A percentile compares a stretch with the other conserved stretches of the same genome.
Conservation (phyloP, 1,140 invertebrate species). For the Drosophila subpulchrella region DNA sequence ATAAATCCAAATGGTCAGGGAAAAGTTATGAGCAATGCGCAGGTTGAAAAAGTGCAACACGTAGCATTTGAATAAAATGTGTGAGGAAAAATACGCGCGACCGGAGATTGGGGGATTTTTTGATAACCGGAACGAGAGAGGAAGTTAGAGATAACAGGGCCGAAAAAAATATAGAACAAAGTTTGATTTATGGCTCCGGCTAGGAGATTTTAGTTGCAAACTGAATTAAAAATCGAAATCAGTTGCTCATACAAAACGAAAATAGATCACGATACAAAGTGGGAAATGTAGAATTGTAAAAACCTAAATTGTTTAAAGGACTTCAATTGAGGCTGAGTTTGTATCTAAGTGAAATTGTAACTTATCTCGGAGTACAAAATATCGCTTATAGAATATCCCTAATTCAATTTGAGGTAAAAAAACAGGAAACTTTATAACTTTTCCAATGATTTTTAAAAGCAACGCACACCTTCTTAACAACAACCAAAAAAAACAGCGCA, state of each 20-base stretch:
- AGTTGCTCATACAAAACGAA: conserved; percentile 3
- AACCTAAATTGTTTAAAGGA: not conserved
- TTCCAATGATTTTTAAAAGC: conserved; percentile 23
- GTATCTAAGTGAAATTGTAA: not conserved
- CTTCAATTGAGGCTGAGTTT: not conserved
- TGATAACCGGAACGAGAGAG: conserved; percentile 18
- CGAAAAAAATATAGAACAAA: conserved; percentile 45
- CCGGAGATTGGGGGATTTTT: not conserved
- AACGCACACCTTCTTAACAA: not conserved
- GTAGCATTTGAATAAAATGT: conserved; percentile 66
- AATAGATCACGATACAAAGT: not conserved
- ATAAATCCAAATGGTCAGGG: not conserved
- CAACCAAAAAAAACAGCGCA: conserved; percentile 12
- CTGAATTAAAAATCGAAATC: conserved; percentile 25
- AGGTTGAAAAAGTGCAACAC: conserved; percentile 65
- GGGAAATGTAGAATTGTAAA: not conserved
- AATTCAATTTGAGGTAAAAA: not conserved
- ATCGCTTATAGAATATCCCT: no score
- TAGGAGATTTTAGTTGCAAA: conserved; percentile 43
- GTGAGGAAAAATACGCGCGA: conserved; percentile 15
- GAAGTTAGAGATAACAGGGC: conserved; percentile 7
- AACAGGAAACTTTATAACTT: conserved; percentile 1
- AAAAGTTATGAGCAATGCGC: conserved; percentile 60
- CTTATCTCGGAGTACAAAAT: not conserved
- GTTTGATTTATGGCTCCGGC: conserved; percentile 68